phyloP scores from a whole-genome alignment of 2,888 invertebrate species.

The Epistrophe grossulariae region DNA sequence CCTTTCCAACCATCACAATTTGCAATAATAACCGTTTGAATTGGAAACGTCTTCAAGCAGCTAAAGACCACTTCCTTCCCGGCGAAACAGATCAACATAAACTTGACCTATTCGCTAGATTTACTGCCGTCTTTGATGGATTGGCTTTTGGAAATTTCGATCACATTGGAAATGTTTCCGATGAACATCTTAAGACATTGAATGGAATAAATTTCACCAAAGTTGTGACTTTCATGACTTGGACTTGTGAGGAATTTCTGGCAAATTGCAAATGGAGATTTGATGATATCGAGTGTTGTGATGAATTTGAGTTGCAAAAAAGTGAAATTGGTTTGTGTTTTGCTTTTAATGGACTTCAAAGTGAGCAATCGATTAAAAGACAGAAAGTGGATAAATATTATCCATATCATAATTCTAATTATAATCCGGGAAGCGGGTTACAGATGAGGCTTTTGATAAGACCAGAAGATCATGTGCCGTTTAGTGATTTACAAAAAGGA shows the following conservation, averaged over 20 bases:
- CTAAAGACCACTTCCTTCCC: constrained; percentile 79
- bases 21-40: constrained; percentile 82
- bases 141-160: constrained; percentile 81
- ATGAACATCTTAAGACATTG: constrained; percentile 77
- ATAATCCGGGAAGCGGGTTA: constrained; percentile 79
- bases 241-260: constrained; percentile 83
- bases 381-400: constrained; percentile 78
- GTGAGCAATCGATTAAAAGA: constrained; percentile 78
- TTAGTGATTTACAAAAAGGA: constrained; percentile 78
- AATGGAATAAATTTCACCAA: constrained; percentile 81
- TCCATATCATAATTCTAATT: constrained; percentile 80
- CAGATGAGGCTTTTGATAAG: constrained; percentile 78
- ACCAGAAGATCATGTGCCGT: constrained; percentile 79
- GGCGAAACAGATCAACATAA: constrained; percentile 75
- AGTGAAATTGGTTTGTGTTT: constrained; percentile 84
- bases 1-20: constrained; percentile 82
- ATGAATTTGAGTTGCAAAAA: constrained; percentile 83
- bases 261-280: constrained; percentile 84
- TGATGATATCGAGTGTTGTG: constrained; percentile 83
- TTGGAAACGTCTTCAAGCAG: constrained; percentile 80
- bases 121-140: constrained; percentile 79
- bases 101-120: constrained; percentile 78
- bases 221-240: constrained; percentile 81
- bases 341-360: constrained; percentile 84
- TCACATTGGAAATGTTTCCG: constrained; percentile 77